Conservation (phyloP, 2,113 vertebrate species). For the Furnarius figulus region DNA sequence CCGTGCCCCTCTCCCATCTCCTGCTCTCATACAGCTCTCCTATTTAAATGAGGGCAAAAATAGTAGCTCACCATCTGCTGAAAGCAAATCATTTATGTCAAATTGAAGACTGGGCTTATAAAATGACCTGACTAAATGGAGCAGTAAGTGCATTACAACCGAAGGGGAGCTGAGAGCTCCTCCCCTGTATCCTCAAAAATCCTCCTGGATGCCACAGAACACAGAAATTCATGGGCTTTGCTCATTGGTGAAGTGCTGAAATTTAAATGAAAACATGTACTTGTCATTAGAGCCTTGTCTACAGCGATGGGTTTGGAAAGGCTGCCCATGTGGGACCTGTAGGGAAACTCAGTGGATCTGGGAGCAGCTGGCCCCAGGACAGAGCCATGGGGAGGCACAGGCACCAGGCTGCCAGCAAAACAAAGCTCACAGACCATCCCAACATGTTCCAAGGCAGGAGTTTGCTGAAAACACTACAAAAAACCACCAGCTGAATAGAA, state of each 20-base stretch:
- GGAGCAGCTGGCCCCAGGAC: not conserved
- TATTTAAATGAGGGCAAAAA: slow-evolving; percentile 62
- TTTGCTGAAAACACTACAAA: not conserved
- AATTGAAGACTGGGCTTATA: slow-evolving; percentile 45
- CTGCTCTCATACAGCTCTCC: slow-evolving; percentile 12
- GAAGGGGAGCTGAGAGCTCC: not conserved
- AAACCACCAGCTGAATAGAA: not conserved
- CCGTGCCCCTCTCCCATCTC: slow-evolving; percentile 24
- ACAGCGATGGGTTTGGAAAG: not conserved
- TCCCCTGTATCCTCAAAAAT: slow-evolving; percentile 24
- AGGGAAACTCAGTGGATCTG: not conserved
- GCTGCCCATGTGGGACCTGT: not conserved
- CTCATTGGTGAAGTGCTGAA: not conserved
- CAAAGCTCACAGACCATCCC: not conserved
- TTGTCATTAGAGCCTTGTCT: not conserved
- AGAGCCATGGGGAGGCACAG: rapidly evolving
- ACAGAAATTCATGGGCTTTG: not conserved
- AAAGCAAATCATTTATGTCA: slow-evolving; percentile 55
- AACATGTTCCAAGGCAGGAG: rapidly evolving
- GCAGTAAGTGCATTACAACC: not conserved
- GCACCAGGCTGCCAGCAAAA: not conserved
- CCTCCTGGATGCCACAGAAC: not conserved
- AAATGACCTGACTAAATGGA: slow-evolving; percentile 55
- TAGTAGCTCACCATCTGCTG: slow-evolving; percentile 66
- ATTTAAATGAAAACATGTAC: not conserved